phyloP scores from a whole-genome alignment of 2,113 vertebrate genomes.

The Cochlearius cochlearius region DNA sequence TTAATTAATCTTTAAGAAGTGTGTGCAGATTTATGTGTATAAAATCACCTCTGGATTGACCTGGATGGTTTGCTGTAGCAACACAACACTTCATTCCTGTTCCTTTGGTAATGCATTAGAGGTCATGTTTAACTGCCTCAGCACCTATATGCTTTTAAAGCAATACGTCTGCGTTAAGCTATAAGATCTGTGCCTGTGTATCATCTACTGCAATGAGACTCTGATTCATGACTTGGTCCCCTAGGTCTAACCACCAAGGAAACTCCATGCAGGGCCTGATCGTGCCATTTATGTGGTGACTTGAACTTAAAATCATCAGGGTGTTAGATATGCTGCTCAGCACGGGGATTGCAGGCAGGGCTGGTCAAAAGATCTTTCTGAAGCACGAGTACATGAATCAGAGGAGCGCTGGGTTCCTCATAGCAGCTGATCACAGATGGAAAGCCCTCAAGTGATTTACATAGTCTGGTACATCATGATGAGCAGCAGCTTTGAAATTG shows the following conservation, averaged over 20 bases:
- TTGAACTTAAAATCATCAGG: not conserved
- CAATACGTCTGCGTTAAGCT: not conserved
- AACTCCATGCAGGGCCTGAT: not conserved
- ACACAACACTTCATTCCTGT: not conserved
- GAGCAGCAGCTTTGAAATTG: not conserved
- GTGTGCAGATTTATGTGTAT: not conserved
- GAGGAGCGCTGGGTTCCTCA: not conserved
- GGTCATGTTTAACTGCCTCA: not conserved
- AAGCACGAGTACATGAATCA: rapidly evolving
- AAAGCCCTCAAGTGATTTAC: not conserved
- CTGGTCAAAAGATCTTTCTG: not conserved
- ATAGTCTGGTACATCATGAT: not conserved
- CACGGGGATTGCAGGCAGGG: not conserved
- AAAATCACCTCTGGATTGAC: not conserved
- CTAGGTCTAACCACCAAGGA: not conserved
- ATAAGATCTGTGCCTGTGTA: not conserved
- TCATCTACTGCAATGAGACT: rapidly evolving
- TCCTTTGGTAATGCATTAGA: not conserved
- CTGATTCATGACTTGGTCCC: not conserved
- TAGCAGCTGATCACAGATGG: not conserved
- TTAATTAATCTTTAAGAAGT: not conserved
- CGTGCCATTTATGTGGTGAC: not conserved
- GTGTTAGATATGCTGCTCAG: not conserved
- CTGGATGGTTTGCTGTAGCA: not conserved
- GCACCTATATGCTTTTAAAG: not conserved